A percentile compares a stretch with the other conserved stretches of the same genome.
Evolutionary conservation across 2,113 vertebrate species (phyloP).

Genomic region (Butastur rufipennis): DNA sequence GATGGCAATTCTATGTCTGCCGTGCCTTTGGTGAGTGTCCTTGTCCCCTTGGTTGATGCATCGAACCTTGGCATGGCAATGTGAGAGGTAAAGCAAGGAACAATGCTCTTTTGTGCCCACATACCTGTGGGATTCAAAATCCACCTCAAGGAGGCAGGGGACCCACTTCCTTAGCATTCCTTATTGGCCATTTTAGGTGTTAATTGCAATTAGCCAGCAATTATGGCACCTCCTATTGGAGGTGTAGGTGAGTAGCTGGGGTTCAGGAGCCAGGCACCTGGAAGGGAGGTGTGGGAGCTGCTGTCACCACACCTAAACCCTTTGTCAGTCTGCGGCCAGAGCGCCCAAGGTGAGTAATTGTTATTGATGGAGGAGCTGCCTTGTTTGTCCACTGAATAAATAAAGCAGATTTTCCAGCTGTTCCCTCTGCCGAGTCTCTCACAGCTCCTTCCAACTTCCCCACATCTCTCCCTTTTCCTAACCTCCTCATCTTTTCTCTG

Average conservation of each 20-base stretch:
- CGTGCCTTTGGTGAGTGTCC: background rate
- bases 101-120: background rate
- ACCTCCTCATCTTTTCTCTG: background rate
- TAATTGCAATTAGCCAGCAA: background rate
- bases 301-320: background rate
- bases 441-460: background rate
- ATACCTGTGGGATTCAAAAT: background rate
- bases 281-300: background rate
- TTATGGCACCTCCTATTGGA: background rate
- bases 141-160: background rate
- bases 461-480: background rate
- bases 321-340: background rate
- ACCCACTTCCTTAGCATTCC: background rate
- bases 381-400: background rate
- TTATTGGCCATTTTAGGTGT: background rate
- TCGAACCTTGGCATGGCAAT: accelerated
- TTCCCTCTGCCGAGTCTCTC: background rate
- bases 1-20: background rate
- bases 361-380: background rate
- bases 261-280: background rate
- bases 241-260: background rate
- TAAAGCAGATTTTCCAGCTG: background rate
- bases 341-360: background rate
- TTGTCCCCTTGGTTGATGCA: background rate
- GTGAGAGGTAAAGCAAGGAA: background rate